Evolutionary conservation across 2,797 vertebrate genomes (phyloP).

Genomic region (Gambusia yucatana): DNA sequence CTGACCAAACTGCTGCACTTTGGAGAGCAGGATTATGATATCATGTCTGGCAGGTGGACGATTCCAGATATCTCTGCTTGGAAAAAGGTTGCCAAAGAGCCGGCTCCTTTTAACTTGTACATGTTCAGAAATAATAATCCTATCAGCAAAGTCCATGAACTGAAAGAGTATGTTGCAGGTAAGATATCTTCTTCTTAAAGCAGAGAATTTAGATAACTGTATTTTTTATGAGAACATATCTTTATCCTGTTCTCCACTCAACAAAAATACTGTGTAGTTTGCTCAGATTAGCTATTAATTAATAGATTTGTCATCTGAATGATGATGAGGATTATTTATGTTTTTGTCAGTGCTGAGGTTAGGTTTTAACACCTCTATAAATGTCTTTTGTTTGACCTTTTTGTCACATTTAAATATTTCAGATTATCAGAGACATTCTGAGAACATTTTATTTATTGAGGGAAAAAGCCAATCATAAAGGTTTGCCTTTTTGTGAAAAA

Average conservation of each 20-base stretch:
- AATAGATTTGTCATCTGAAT: too few species aligned
- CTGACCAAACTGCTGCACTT: conserved; percentile 97
- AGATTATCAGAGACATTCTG: background rate
- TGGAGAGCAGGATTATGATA: conserved; percentile 95
- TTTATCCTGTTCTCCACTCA: background rate
- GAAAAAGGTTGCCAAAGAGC: conserved; percentile 91
- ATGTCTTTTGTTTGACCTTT: background rate
- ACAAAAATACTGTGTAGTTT: background rate
- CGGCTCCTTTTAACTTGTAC: conserved; percentile 95
- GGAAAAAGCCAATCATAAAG: background rate
- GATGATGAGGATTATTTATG: too few species aligned
- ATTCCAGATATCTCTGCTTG: conserved; percentile 92
- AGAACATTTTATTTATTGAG: background rate
- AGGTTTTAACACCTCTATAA: background rate
- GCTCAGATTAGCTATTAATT: background rate
- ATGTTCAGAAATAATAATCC: conserved; percentile 99
- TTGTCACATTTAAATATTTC: background rate
- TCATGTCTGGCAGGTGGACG: conserved; percentile 96
- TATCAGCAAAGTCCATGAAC: conserved; percentile 95
- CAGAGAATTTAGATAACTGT: background rate
- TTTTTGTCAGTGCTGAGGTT: background rate
- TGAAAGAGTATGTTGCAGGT: conserved; percentile 97
- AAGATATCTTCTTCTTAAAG: conserved; percentile 48
- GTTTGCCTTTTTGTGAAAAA: background rate
- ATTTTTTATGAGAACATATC: background rate